Conservation (phyloP, 2,888 invertebrate genomes). For the Anoplius nigerrimus region DNA sequence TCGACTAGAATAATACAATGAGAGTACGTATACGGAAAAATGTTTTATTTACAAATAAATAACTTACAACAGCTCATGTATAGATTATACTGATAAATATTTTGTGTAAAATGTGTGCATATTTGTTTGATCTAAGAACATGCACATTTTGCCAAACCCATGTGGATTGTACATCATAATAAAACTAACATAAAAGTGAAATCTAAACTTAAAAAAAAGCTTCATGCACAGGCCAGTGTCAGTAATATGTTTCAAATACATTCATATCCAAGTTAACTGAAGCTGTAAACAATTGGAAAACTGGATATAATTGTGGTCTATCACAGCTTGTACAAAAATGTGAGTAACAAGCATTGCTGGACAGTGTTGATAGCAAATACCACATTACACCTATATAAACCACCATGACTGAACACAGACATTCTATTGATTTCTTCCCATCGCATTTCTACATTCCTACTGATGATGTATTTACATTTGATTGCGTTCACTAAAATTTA, state of each 20-base stretch:
- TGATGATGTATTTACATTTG: slow-evolving; percentile 42
- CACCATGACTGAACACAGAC: not conserved
- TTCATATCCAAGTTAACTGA: no score
- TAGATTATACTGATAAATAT: slow-evolving; percentile 31
- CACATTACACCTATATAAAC: no score
- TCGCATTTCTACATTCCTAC: slow-evolving; percentile 15
- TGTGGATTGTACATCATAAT: slow-evolving; percentile 14
- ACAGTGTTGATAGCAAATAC: not conserved
- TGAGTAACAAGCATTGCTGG: no score
- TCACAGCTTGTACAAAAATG: no score
- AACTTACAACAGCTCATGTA: slow-evolving; percentile 28
- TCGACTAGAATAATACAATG: not conserved
- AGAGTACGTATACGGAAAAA: slow-evolving; percentile 40
- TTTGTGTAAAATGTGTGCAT: slow-evolving; percentile 30
- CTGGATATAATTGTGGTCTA: no score
- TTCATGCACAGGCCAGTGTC: no score
- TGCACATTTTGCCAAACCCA: not conserved
- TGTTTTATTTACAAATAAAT: slow-evolving; percentile 48
- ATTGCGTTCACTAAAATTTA: no score
- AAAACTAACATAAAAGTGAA: slow-evolving; percentile 15
- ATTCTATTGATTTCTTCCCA: not conserved
- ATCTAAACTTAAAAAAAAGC: slow-evolving; percentile 1
- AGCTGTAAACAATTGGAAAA: no score
- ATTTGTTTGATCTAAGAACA: not conserved
- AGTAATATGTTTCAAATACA: no score